A percentile compares a stretch with the other conserved stretches of the same genome.
Evolutionary conservation across 2,888 invertebrate species (phyloP).

Genomic region (Listrodromus nycthemerus): DNA sequence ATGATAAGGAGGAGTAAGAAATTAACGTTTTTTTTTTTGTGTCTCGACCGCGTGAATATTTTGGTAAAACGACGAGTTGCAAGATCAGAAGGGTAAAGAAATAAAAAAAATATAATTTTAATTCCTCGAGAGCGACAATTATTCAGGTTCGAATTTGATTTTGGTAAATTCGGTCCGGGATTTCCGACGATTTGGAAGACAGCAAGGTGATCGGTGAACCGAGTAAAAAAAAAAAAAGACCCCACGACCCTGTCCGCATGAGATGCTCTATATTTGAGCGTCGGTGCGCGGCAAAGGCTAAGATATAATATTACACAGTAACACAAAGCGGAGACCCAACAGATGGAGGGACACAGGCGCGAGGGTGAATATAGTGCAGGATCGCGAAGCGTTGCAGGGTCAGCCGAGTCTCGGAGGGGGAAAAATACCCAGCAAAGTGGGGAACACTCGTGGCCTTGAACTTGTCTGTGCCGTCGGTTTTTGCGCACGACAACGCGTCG

Average conservation of each 20-base stretch:
- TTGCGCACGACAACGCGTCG: slow-evolving; percentile 73
- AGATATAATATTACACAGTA: slow-evolving; percentile 30
- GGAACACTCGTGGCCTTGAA: slow-evolving; percentile 78
- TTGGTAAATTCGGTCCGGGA: too few species aligned
- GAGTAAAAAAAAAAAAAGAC: neutral
- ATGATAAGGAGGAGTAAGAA: neutral
- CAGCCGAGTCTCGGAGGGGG: slow-evolving; percentile 50
- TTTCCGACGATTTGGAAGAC: neutral
- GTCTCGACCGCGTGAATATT: too few species aligned
- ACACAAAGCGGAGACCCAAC: slow-evolving; percentile 28
- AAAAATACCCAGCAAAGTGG: slow-evolving; percentile 49
- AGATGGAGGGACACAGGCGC: slow-evolving; percentile 16
- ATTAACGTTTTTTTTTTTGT: neutral
- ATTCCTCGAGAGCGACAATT: neutral
- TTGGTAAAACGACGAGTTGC: too few species aligned
- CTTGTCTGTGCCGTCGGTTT: slow-evolving; percentile 80
- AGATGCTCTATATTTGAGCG: slow-evolving; percentile 66
- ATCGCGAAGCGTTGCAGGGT: slow-evolving; percentile 41
- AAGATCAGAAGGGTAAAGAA: neutral
- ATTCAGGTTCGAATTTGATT: neutral
- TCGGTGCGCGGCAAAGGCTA: slow-evolving; percentile 22
- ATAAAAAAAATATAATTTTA: too few species aligned
- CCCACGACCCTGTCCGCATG: slow-evolving; percentile 7
- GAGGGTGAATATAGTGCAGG: slow-evolving; percentile 38
- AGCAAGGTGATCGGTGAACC: neutral